Percentiles rank a stretch among this genome's conserved stretches.
These are phyloP conservation scores for Pristiophorus japonicus DNA, from an alignment of 2,113 vertebrate species.

Conservation along the genomic window DNA sequence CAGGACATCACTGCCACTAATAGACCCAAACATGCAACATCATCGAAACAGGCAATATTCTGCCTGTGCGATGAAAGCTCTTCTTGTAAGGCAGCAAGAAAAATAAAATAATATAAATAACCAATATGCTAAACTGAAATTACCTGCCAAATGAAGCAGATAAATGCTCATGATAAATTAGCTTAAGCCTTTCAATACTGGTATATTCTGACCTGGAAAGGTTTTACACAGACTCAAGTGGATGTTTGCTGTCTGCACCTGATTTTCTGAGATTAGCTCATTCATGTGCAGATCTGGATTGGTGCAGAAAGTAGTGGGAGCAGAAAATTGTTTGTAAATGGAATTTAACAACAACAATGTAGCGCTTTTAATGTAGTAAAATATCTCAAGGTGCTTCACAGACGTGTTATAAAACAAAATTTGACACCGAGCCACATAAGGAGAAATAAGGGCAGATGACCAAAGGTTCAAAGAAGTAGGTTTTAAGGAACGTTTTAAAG, in stretches of 20 bases:
- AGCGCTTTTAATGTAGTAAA: too few species aligned
- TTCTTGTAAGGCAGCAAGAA: background rate
- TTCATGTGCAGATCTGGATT: background rate
- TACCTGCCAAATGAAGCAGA: slow-evolving; percentile 1
- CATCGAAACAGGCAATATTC: background rate
- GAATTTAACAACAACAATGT: background rate
- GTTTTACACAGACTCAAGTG: background rate
- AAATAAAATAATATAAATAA: background rate
- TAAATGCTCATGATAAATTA: background rate
- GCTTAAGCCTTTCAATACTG: background rate
- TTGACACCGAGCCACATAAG: too few species aligned
- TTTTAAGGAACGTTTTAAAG: too few species aligned
- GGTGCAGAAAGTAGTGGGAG: background rate
- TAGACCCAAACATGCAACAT: background rate
- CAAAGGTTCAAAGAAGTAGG: too few species aligned
- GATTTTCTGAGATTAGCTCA: background rate
- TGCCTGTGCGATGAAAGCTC: background rate
- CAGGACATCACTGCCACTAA: background rate
- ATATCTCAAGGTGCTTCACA: too few species aligned
- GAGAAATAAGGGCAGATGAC: too few species aligned
- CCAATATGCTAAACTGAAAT: background rate
- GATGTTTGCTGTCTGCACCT: background rate
- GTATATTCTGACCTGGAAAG: background rate
- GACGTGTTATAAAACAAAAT: too few species aligned
- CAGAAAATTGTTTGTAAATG: background rate